These are phyloP conservation scores for Mesorhabditis spiculigera DNA, from an alignment of 2,888 invertebrate species.

Conservation along the genomic window DNA sequence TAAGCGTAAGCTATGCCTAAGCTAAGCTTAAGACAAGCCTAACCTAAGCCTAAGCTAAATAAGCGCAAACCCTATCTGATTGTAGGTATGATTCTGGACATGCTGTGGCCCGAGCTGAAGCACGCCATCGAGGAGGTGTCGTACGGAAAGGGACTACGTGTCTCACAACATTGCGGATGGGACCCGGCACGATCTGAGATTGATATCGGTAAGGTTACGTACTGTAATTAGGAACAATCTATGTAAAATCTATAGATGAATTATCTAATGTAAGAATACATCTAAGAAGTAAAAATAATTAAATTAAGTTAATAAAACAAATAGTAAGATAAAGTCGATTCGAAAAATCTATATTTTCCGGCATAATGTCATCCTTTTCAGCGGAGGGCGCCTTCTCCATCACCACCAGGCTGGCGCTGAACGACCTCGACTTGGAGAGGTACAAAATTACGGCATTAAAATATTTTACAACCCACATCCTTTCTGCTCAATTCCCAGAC, in stretches of 20 bases:
- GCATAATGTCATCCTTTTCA: conserved; percentile 10
- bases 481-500: too few relatives aligned
- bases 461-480: too few relatives aligned
- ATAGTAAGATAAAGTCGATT: too few relatives aligned
- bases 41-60: too few relatives aligned
- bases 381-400: conserved; percentile 36
- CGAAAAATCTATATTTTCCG: too few relatives aligned
- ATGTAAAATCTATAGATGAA: neutral
- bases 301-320: too few relatives aligned
- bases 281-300: too few relatives aligned
- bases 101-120: conserved; percentile 55
- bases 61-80: neutral
- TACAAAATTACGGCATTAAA: neutral
- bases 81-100: conserved; percentile 54
- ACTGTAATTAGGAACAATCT: neutral
- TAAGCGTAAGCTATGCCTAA: too few relatives aligned
- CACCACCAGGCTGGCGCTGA: conserved; percentile 31
- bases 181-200: conserved; percentile 47
- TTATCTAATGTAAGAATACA: neutral
- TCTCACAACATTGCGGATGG: conserved; percentile 51
- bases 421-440: conserved; percentile 25
- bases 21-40: too few relatives aligned
- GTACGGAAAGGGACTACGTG: conserved; percentile 48
- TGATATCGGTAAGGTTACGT: conserved; percentile 37
- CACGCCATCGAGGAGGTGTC: conserved; percentile 49